phyloP scores from a whole-genome alignment of 1,140 invertebrate genomes.

The Plutomurus gul region DNA sequence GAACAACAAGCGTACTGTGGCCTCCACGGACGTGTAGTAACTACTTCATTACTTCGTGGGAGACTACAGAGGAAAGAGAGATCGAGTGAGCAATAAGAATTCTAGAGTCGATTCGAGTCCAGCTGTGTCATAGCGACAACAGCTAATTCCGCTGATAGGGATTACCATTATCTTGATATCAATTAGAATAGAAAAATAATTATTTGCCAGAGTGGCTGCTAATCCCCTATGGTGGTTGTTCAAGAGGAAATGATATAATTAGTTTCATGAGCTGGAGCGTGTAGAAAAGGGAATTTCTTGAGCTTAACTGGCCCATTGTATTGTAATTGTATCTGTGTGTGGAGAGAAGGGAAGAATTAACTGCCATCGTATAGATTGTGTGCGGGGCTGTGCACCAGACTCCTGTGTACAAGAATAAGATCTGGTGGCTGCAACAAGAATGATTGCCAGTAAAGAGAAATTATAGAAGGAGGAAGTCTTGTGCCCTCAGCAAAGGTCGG shows the following conservation, averaged over 20 bases:
- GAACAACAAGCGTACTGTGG: too few relatives aligned
- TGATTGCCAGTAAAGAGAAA: not conserved
- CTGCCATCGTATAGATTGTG: conserved; percentile 13
- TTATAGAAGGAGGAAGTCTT: not conserved
- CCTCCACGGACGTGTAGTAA: too few relatives aligned
- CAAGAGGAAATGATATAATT: not conserved
- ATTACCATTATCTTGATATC: not conserved
- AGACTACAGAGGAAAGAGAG: too few relatives aligned
- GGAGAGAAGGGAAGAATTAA: conserved; percentile 11
- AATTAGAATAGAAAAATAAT: conserved; percentile 22
- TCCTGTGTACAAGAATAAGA: too few relatives aligned
- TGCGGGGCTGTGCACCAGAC: not conserved
- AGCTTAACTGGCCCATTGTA: not conserved
- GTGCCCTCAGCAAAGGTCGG: not conserved
- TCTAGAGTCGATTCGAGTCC: too few relatives aligned
- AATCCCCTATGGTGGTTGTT: conserved; percentile 3
- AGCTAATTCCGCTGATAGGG: too few relatives aligned
- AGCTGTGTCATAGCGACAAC: too few relatives aligned
- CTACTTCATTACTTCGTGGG: too few relatives aligned
- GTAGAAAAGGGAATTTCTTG: not conserved
- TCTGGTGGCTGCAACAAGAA: not conserved
- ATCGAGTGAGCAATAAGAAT: too few relatives aligned
- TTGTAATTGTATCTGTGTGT: conserved; percentile 8
- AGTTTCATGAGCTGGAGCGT: not conserved
- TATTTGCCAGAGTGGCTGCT: not conserved